These are phyloP conservation scores for Adelges cooleyi DNA, from an alignment of 1,140 invertebrate species.

Conservation along the genomic window DNA sequence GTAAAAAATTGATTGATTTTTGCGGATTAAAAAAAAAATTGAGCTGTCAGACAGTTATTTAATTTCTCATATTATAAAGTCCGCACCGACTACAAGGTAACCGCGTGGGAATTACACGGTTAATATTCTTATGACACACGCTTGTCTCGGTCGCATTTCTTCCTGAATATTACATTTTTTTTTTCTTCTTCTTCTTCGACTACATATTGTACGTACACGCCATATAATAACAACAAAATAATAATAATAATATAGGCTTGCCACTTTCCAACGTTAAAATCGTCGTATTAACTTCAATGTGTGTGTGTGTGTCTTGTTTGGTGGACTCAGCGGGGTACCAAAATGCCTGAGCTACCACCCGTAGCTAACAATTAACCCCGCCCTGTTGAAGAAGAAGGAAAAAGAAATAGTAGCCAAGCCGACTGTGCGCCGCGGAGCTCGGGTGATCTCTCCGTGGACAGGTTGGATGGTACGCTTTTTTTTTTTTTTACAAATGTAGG, in stretches of 20 bases:
- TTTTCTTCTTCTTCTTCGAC: background rate
- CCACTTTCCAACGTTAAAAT: background rate
- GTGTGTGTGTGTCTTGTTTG: background rate
- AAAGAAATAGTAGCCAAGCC: conserved; percentile 22
- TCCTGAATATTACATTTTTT: conserved; percentile 13
- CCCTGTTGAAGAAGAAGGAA: background rate
- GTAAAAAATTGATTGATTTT: too few species aligned
- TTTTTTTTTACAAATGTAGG: conserved; percentile 1
- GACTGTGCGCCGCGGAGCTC: background rate
- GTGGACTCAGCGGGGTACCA: conserved; percentile 7
- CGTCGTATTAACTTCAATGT: background rate
- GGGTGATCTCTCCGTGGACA: background rate
- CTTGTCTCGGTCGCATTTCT: background rate
- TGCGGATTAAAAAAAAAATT: too few species aligned
- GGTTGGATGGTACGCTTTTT: background rate
- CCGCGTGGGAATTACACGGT: conserved; percentile 13
- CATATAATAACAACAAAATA: background rate
- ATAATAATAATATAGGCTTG: conserved; percentile 13
- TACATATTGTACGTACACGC: background rate
- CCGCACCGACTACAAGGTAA: too few species aligned
- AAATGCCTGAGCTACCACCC: conserved; percentile 13
- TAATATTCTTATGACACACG: conserved; percentile 1
- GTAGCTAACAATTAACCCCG: conserved; percentile 27
- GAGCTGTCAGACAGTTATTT: conserved; percentile 24
- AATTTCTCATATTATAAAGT: too few species aligned